Conservation (phyloP, 2,888 invertebrate species). For the Drosophila nr. perissopoda region DNA sequence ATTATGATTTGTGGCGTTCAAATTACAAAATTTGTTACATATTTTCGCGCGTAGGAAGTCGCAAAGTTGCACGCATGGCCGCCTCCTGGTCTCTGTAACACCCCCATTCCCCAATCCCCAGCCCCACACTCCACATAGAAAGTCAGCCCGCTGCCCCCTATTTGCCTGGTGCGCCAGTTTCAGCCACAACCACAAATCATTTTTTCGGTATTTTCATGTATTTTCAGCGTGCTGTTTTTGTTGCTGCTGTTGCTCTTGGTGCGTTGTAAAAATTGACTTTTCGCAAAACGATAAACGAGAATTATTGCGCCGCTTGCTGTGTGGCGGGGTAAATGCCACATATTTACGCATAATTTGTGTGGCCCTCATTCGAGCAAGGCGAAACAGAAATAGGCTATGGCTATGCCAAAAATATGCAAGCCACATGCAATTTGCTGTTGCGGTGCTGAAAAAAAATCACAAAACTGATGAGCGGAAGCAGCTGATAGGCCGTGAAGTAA, state of each 20-base stretch:
- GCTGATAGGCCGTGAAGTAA: conserved; percentile 47
- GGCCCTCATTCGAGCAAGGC: conserved; percentile 53
- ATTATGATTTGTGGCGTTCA: conserved; percentile 80
- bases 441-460: conserved; percentile 44
- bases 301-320: conserved; percentile 47
- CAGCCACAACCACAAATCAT: conserved; percentile 70
- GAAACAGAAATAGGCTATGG: conserved; percentile 56
- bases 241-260: conserved; percentile 18
- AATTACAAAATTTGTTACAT: conserved; percentile 78
- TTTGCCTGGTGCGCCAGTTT: conserved; percentile 59
- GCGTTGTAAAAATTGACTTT: conserved; percentile 74
- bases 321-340: conserved; percentile 36
- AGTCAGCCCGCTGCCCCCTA: not conserved
- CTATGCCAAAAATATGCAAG: conserved; percentile 61
- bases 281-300: conserved; percentile 74
- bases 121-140: not conserved
- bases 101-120: not conserved
- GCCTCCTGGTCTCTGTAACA: conserved; percentile 16
- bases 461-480: conserved; percentile 56
- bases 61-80: conserved; percentile 38
- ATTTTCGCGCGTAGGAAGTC: conserved; percentile 56
- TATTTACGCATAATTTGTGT: conserved; percentile 76
- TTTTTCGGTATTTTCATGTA: conserved; percentile 40
- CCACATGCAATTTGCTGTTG: conserved; percentile 47
- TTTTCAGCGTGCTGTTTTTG: conserved; percentile 29